Percentiles rank a stretch among this genome's conserved stretches.
Evolutionary conservation across 2,113 vertebrate species (phyloP).

Genomic region (Microcebus murinus): DNA sequence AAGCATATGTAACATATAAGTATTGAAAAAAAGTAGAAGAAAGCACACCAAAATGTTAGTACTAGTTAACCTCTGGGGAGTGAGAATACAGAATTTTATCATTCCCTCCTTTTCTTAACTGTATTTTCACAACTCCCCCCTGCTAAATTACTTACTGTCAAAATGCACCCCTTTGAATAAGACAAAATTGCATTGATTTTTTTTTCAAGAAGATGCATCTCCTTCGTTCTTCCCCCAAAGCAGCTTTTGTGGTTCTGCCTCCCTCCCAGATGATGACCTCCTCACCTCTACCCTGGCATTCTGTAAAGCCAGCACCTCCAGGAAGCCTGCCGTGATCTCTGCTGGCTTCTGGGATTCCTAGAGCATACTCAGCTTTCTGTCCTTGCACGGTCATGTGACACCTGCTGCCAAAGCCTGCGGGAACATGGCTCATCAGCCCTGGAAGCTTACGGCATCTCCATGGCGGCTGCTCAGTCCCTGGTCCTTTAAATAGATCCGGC

Average conservation of each 20-base stretch:
- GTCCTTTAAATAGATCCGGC: conserved; percentile 55
- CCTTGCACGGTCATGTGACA: neutral
- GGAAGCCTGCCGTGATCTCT: neutral
- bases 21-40: neutral
- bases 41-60: neutral
- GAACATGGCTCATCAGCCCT: neutral
- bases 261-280: neutral
- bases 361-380: neutral
- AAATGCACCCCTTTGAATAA: neutral
- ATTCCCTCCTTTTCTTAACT: conserved; percentile 12
- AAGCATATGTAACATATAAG: neutral
- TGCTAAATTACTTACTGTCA: neutral
- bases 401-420: neutral
- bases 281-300: neutral
- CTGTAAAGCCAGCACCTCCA: conserved; percentile 5
- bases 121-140: neutral
- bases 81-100: neutral
- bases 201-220: neutral
- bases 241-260: neutral
- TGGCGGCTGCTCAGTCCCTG: neutral
- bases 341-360: neutral
- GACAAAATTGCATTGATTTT: neutral
- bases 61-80: neutral
- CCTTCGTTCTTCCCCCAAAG: neutral
- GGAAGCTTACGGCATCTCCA: neutral